These are phyloP conservation scores for Gasterosteus nipponicus DNA, from an alignment of 2,113 vertebrate genomes.

Conservation along the genomic window DNA sequence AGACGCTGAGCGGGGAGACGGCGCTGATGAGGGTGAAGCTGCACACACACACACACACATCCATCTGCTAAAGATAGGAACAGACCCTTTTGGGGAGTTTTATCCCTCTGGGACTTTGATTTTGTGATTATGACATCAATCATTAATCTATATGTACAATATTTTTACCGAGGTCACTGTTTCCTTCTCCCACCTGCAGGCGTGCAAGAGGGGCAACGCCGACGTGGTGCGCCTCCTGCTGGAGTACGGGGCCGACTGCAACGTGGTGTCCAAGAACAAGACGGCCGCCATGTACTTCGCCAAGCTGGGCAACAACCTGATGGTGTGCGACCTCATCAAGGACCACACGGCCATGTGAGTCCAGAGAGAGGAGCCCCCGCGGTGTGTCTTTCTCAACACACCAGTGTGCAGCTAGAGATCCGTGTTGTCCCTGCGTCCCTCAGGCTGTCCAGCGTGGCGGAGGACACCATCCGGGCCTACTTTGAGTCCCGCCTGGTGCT, in stretches of 20 bases:
- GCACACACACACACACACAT: background rate
- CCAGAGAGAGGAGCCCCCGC: no score
- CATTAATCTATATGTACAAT: no score
- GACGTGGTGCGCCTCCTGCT: conserved; percentile 95
- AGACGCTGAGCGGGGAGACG: conserved; percentile 90
- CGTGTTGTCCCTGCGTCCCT: background rate
- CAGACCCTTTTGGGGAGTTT: no score
- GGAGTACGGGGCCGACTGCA: conserved; percentile 95
- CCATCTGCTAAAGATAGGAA: no score
- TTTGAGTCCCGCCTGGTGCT: conserved; percentile 90
- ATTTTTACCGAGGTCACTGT: background rate
- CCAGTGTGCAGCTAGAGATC: no score
- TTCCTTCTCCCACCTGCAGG: conserved; percentile 74
- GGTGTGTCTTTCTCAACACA: no score
- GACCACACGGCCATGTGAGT: conserved; percentile 89
- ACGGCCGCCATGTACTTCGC: conserved; percentile 91
- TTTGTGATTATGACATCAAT: no score
- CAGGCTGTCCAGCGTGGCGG: conserved; percentile 91
- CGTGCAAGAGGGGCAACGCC: conserved; percentile 93
- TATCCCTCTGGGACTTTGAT: no score
- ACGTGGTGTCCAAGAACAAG: conserved; percentile 93
- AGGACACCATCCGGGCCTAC: conserved; percentile 90
- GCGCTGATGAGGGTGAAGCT: conserved; percentile 93
- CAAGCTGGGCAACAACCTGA: conserved; percentile 89
- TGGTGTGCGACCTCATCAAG: conserved; percentile 91